Conservation (phyloP, 2,888 invertebrate genomes). For the Xestia c-nigrum region DNA sequence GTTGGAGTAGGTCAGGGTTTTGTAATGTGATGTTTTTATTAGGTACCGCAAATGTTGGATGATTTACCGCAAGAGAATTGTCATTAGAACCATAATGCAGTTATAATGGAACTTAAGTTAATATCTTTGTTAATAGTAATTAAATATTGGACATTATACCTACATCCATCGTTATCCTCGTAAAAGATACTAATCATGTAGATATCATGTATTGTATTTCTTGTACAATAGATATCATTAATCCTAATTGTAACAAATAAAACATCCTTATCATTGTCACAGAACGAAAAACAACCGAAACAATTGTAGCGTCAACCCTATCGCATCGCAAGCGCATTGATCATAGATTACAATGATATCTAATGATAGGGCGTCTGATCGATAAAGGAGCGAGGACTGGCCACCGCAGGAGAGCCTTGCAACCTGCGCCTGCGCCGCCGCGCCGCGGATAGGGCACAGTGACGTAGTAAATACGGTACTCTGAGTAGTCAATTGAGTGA, state of each 20-base stretch:
- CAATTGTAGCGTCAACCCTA: constrained; percentile 71
- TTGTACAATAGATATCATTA: not conserved
- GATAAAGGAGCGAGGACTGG: constrained; percentile 81
- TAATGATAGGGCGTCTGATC: constrained; percentile 88
- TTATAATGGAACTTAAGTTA: not conserved
- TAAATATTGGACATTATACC: not conserved
- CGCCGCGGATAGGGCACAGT: constrained; percentile 37
- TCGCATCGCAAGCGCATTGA: constrained; percentile 77
- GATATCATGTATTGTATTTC: not conserved
- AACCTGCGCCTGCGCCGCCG: constrained; percentile 60
- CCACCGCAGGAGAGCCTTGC: constrained; percentile 84
- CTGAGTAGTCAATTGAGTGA: constrained; percentile 23
- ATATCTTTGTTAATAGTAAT: not conserved
- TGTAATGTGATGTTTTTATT: not conserved
- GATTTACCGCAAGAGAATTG: not conserved
- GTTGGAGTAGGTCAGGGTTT: constrained; percentile 46
- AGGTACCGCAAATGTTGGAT: not conserved
- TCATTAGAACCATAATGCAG: not conserved
- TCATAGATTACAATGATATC: constrained; percentile 89
- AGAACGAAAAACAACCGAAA: not conserved
- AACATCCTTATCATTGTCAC: not conserved
- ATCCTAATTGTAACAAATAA: not conserved
- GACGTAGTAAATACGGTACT: constrained; percentile 38
- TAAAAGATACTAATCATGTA: too few relatives aligned
- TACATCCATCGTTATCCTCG: not conserved